Conservation (phyloP, 1,140 invertebrate species). For the Goniozus legneri region DNA sequence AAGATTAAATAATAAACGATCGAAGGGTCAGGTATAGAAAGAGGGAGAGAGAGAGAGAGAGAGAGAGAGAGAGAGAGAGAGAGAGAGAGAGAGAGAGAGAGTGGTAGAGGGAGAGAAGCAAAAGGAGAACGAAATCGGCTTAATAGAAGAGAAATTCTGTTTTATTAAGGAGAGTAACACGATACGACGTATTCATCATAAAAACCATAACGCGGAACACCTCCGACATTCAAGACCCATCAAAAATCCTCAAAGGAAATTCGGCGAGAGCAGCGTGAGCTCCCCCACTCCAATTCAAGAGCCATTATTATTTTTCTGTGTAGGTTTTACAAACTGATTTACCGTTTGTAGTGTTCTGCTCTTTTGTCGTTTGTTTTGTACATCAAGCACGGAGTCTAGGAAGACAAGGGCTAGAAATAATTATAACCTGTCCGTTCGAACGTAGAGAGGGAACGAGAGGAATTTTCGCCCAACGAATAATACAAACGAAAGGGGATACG, state of each 20-base stretch:
- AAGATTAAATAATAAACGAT: too few species aligned
- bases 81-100: too few species aligned
- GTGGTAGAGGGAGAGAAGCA: slow-evolving; percentile 5
- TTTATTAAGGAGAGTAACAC: slow-evolving; percentile 36
- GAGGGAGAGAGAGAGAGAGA: background rate
- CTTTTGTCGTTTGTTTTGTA: slow-evolving; percentile 11
- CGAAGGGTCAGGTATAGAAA: too few species aligned
- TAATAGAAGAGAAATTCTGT: too few species aligned
- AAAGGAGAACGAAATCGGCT: slow-evolving; percentile 26
- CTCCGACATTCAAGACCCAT: slow-evolving; percentile 41
- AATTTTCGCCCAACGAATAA: background rate
- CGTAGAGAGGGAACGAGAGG: background rate
- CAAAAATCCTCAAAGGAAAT: slow-evolving; percentile 47
- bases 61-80: background rate
- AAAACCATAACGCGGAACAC: slow-evolving; percentile 46
- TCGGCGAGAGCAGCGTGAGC: slow-evolving; percentile 42
- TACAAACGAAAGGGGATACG: slow-evolving; percentile 12
- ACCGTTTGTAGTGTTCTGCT: slow-evolving; percentile 2
- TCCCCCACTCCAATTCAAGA: slow-evolving; percentile 34
- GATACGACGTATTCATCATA: slow-evolving; percentile 54
- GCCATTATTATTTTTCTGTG: slow-evolving; percentile 36
- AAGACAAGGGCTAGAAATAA: slow-evolving; percentile 35
- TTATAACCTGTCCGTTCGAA: slow-evolving; percentile 30
- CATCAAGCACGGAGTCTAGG: slow-evolving; percentile 30
- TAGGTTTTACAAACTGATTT: slow-evolving; percentile 16